Percentiles rank a stretch among this genome's conserved stretches.
phyloP scores from a whole-genome alignment of 53 echinoderm and acorn worm genomes.

The Holothuria leucospilota region DNA sequence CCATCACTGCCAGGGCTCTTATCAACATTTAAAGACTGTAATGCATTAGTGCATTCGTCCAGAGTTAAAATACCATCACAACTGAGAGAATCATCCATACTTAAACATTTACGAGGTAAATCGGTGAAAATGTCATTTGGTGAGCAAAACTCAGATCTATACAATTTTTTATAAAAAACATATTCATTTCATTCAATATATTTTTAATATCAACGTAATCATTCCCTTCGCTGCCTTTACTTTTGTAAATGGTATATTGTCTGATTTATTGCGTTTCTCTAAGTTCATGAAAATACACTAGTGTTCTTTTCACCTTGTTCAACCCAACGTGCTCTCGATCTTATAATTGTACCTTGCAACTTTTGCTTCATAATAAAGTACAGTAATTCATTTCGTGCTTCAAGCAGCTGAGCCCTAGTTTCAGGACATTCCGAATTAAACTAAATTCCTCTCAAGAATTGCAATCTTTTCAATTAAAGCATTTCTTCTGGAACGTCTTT shows the following conservation, averaged over 20 bases:
- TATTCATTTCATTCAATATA: background rate
- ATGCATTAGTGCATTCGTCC: background rate
- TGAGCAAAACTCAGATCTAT: background rate
- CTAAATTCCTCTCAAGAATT: background rate
- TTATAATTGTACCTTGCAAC: too few species aligned
- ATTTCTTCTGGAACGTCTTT: background rate
- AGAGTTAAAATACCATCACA: too few species aligned
- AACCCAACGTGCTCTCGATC: background rate
- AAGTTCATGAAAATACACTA: background rate
- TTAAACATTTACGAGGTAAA: background rate
- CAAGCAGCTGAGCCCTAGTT: background rate
- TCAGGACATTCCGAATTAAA: background rate
- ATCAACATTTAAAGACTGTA: too few species aligned
- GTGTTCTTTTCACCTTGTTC: background rate
- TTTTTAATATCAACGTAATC: background rate
- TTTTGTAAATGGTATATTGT: too few species aligned
- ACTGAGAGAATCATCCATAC: too few species aligned
- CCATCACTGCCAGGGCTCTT: slow-evolving; percentile 7
- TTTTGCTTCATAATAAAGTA: too few species aligned
- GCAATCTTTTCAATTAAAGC: background rate
- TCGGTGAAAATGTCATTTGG: background rate
- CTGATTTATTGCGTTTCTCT: background rate
- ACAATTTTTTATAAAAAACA: background rate
- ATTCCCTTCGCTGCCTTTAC: background rate
- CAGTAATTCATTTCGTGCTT: too few species aligned